phyloP scores from a whole-genome alignment of 2,113 vertebrate species.

The Leptosomus discolor region DNA sequence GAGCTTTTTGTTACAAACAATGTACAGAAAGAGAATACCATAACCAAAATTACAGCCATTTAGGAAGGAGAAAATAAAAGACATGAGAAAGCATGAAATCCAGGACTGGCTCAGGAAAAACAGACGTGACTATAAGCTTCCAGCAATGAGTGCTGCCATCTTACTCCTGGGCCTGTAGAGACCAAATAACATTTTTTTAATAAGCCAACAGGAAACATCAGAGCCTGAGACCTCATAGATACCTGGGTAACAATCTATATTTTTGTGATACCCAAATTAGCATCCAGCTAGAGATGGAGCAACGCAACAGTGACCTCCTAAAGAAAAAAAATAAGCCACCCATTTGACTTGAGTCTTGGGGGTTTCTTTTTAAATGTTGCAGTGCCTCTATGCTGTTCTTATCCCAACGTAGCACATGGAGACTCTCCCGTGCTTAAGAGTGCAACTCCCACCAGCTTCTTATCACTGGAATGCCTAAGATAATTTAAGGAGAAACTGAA shows the following conservation, averaged over 20 bases:
- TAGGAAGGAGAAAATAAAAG: background rate
- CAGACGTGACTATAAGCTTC: background rate
- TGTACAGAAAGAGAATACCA: background rate
- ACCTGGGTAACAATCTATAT: background rate
- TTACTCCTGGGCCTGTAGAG: background rate
- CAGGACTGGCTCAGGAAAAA: background rate
- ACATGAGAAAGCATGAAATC: background rate
- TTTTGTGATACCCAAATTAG: background rate
- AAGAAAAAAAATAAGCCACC: background rate
- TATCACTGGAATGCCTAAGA: background rate
- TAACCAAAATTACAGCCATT: background rate
- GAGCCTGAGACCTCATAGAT: background rate
- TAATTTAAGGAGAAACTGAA: background rate
- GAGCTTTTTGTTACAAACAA: background rate
- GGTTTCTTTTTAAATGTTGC: background rate
- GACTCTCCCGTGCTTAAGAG: background rate
- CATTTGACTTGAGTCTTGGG: background rate
- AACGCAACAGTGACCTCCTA: background rate
- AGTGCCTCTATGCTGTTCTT: background rate
- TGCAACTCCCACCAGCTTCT: background rate
- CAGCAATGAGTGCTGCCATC: background rate
- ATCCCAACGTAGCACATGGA: background rate
- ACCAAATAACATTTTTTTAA: background rate
- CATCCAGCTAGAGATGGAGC: background rate
- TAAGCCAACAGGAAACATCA: background rate